Evolutionary conservation across 2,888 invertebrate species (phyloP), one percentile per base, ranked within the genome.

Genomic region (Pristionchus japonicus): DNA sequence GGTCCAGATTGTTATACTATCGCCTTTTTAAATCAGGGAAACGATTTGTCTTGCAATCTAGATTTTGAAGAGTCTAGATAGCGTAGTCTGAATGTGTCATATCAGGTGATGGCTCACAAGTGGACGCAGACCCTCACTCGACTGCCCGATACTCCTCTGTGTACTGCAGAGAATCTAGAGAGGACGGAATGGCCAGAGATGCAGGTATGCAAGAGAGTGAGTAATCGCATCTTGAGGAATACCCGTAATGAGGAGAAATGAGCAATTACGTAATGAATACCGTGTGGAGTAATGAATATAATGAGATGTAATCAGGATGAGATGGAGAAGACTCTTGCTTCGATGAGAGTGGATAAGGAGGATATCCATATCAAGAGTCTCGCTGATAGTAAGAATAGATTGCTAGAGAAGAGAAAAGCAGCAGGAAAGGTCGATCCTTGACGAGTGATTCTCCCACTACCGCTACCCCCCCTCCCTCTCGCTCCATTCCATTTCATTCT

Each of bases 291-390:
- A 27, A 23, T n/a, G 43, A 3, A 20, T 47, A n/a, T 34, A 86
- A 31, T 47, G 61, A 27, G 23, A 49, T 47, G 20, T 11, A 90
- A 94, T 3, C 94, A 96, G 95, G 99, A 99, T 95, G 99, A 99
- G 95, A 98, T 99, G 98, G 98, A 97, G 1, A 96, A 98, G 91
- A 98, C 98, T 0, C 95, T 99, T 91, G 98, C 98, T 77, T 98
- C 98, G 86, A 99, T 99, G 99, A 96, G 99, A 87, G 98, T 99
- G 15, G 98, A 98, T 95, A 98, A 98, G 95, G 98, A 99, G 95
- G 95, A 97, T 87, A 96, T 97, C 89, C 97, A 97, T 95, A 97
- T 99, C 90, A 99, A 99, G 95, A 97, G 97, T 11, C 95, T 99
- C 93, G 97, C 97, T 92, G 97, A 97, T 93, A 97, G 98, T 89